Evolutionary conservation across 2,888 invertebrate species (phyloP).

Genomic region (Synergus itoensis): DNA sequence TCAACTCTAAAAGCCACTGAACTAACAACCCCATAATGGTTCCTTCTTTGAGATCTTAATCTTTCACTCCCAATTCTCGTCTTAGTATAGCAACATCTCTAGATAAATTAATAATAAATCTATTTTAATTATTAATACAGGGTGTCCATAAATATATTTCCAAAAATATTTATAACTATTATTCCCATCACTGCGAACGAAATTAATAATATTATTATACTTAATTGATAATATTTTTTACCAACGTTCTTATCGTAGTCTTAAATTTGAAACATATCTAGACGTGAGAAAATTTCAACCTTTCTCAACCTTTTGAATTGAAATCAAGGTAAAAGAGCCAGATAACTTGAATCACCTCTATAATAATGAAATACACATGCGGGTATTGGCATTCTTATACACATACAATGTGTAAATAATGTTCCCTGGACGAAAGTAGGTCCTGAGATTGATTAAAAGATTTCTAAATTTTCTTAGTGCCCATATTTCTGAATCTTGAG

Average conservation of each 20-base stretch:
- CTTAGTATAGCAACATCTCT: too few relatives aligned
- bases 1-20: conserved; percentile 25
- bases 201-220: too few relatives aligned
- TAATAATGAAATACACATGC: not conserved
- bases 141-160: too few relatives aligned
- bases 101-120: too few relatives aligned
- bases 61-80: not conserved
- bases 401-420: not conserved
- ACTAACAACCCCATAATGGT: conserved; percentile 17
- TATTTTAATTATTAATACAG: too few relatives aligned
- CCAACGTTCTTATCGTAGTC: not conserved
- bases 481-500: conserved; percentile 21
- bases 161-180: too few relatives aligned
- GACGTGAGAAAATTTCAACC: not conserved
- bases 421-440: conserved; percentile 1
- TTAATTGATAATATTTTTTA: too few relatives aligned
- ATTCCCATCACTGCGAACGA: too few relatives aligned
- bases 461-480: conserved; percentile 32
- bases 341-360: not conserved
- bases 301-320: not conserved
- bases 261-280: not conserved
- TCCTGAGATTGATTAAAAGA: conserved; percentile 9
- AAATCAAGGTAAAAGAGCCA: not conserved
- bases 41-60: not conserved
- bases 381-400: conserved; percentile 5